Conservation (phyloP, 2,888 invertebrate species). For the Sminthurinus aureus region DNA sequence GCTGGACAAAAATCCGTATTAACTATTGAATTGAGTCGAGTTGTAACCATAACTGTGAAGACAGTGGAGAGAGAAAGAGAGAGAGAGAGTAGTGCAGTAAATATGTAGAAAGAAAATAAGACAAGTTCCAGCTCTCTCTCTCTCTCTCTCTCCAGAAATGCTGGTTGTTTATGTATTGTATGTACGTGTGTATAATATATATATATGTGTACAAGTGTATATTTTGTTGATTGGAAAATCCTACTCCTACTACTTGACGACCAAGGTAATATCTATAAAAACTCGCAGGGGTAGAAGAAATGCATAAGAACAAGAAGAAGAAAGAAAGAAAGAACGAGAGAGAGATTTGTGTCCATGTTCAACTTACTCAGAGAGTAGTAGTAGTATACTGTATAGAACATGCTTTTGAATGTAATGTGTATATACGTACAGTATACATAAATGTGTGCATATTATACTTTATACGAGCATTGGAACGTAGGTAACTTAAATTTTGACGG, state of each 20-base stretch:
- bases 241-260: neutral
- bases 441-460: neutral
- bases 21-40: neutral
- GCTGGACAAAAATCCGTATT: slow-evolving; percentile 20
- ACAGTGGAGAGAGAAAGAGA: too few relatives aligned
- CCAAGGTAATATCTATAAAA: slow-evolving; percentile 21
- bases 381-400: neutral
- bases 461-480: neutral
- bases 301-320: too few relatives aligned
- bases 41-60: neutral
- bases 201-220: neutral
- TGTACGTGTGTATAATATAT: neutral
- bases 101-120: neutral
- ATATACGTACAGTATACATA: neutral
- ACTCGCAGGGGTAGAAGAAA: neutral
- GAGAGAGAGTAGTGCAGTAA: neutral
- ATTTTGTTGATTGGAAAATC: neutral
- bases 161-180: neutral
- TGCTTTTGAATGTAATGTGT: neutral
- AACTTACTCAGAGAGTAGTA: neutral
- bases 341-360: slow-evolving; percentile 6
- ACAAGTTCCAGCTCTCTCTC: slow-evolving; percentile 6
- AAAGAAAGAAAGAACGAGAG: neutral
- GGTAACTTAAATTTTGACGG: slow-evolving; percentile 51
- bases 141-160: neutral